phyloP scores from a whole-genome alignment of 2,888 invertebrate species.

The Aspidiotus rigidus region DNA sequence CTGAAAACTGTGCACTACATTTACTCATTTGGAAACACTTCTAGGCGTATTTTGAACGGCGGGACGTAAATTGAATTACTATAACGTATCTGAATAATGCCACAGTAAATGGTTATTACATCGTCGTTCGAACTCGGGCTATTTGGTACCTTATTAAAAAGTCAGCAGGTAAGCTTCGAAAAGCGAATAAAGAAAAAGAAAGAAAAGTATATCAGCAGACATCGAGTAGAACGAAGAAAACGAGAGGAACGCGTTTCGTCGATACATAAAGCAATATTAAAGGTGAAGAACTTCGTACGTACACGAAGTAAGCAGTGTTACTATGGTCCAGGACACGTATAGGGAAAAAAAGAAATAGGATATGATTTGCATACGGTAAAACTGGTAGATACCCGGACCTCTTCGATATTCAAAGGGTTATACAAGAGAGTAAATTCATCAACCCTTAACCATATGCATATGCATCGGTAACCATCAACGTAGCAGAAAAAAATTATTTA shows the following conservation, averaged over 20 bases:
- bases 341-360: slow-evolving; percentile 30
- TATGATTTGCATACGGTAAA: slow-evolving; percentile 31
- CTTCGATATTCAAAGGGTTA: slow-evolving; percentile 30
- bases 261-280: not conserved
- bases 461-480: slow-evolving; percentile 28
- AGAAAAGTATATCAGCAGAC: not conserved
- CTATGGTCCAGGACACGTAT: slow-evolving; percentile 29
- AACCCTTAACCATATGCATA: slow-evolving; percentile 33
- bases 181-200: slow-evolving; percentile 11
- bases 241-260: not conserved
- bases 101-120: slow-evolving; percentile 26
- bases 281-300: not conserved
- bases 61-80: slow-evolving; percentile 7
- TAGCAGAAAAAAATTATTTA: slow-evolving; percentile 32
- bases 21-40: slow-evolving; percentile 11
- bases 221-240: too few relatives aligned
- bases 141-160: slow-evolving; percentile 30
- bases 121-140: slow-evolving; percentile 11
- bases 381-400: slow-evolving; percentile 23
- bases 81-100: not conserved
- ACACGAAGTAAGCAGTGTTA: slow-evolving; percentile 22
- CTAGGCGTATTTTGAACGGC: slow-evolving; percentile 6
- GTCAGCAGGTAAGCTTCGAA: slow-evolving; percentile 27
- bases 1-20: too few relatives aligned
- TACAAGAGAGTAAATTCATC: slow-evolving; percentile 21